Percentiles rank a stretch among this genome's conserved stretches.
phyloP scores from a whole-genome alignment of 2,797 vertebrate species.

The Chaenodraco wilsoni region DNA sequence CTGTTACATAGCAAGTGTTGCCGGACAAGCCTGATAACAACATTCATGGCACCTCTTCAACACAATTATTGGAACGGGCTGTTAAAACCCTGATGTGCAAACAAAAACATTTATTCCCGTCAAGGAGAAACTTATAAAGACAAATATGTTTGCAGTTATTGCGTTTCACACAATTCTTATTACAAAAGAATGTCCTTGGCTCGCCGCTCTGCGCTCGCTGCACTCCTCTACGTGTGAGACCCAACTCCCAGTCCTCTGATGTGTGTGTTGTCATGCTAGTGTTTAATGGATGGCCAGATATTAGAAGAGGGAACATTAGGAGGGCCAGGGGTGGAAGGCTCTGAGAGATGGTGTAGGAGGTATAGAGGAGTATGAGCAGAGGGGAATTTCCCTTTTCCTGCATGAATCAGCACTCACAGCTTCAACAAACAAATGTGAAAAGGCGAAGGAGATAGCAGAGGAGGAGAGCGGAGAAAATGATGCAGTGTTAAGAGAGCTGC shows the following conservation, averaged over 20 bases:
- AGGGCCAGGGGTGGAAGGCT: slow-evolving; percentile 30
- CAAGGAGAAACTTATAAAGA: slow-evolving; percentile 51
- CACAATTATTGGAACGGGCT: slow-evolving; percentile 33
- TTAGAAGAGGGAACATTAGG: slow-evolving; percentile 49
- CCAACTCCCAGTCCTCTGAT: slow-evolving; percentile 53
- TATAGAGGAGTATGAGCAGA: slow-evolving; percentile 37
- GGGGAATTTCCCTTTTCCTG: slow-evolving; percentile 72
- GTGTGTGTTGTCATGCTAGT: slow-evolving; percentile 49
- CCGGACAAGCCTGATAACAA: slow-evolving; percentile 36
- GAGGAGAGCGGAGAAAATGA: slow-evolving; percentile 34
- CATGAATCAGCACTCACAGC: slow-evolving; percentile 70
- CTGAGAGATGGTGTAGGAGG: slow-evolving; percentile 41
- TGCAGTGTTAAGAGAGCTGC: slow-evolving; percentile 6
- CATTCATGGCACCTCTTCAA: slow-evolving; percentile 25
- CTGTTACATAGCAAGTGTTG: slow-evolving; percentile 31
- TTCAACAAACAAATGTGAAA: slow-evolving; percentile 50
- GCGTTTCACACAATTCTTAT: slow-evolving; percentile 23
- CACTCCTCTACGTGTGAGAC: slow-evolving; percentile 55
- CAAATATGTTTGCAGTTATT: slow-evolving; percentile 46
- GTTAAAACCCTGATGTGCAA: slow-evolving; percentile 43
- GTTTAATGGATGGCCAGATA: slow-evolving; percentile 53
- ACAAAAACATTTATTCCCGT: slow-evolving; percentile 26
- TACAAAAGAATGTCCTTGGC: slow-evolving; percentile 66
- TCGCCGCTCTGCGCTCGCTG: slow-evolving; percentile 47
- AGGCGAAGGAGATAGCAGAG: slow-evolving; percentile 10